Evolutionary conservation across 1,140 invertebrate genomes (phyloP).

Genomic region (Polypedilum pembai): DNA sequence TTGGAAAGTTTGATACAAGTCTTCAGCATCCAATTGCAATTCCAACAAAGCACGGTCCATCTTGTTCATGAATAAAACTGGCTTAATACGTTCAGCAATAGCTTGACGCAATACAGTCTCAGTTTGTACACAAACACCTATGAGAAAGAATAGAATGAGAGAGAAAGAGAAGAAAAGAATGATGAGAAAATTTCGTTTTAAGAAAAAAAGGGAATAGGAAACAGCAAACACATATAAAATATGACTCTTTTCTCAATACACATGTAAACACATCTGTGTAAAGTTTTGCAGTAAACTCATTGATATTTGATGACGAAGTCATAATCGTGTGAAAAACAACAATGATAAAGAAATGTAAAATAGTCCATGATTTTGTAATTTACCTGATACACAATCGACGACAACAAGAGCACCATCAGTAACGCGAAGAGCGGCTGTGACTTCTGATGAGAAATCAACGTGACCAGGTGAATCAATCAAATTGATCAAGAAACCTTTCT

Average conservation of each 20-base stretch:
- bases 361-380: slow-evolving; percentile 32
- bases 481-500: slow-evolving; percentile 97
- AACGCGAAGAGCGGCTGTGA: slow-evolving; percentile 96
- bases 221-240: not conserved
- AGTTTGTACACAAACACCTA: slow-evolving; percentile 98
- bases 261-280: not conserved
- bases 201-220: slow-evolving; percentile 23
- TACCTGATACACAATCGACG: slow-evolving; percentile 98
- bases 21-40: slow-evolving; percentile 90
- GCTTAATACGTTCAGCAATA: slow-evolving; percentile 98
- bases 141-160: slow-evolving; percentile 30
- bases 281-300: not conserved
- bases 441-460: slow-evolving; percentile 99
- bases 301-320: not conserved
- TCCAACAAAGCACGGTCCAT: slow-evolving; percentile 97
- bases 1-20: slow-evolving; percentile 98
- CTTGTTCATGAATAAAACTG: slow-evolving; percentile 99
- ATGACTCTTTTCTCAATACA: not conserved
- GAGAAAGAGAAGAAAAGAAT: slow-evolving; percentile 28
- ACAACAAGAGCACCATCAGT: slow-evolving; percentile 98
- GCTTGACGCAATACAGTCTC: slow-evolving; percentile 98
- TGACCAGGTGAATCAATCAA: slow-evolving; percentile 98
- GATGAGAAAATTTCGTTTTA: not conserved
- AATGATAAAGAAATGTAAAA: too few species aligned
- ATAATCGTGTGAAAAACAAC: too few species aligned